Base-by-base conservation (phyloP, 2,888 invertebrate genomes). In the Drosophila nr. fundita region DNA sequence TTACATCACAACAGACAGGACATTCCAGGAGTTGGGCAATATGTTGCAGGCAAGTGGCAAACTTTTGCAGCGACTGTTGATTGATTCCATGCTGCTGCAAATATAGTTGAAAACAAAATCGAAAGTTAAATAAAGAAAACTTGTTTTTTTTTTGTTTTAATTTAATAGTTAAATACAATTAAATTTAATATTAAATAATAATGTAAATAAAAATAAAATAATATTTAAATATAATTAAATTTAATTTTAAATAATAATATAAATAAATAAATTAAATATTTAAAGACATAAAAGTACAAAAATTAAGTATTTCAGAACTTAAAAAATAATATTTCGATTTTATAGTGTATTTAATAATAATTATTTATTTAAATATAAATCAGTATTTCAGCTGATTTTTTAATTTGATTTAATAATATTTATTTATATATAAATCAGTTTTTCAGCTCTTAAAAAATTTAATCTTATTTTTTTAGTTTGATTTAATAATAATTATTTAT, bases 1-100 rank as follows among this genome's bases (percentile, higher is more conserved):
- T 91, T 84, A 93, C 93, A 91, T 94, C 94, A 76, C 94, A 91
- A 85, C 94, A 94, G 73, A 94, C 93, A 73, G 94, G 94, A 91
- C 94, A 94, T 87, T 94, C 94, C 82, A 94, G 90, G 78, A 94
- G 91, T 87, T 93, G 93, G 76, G 94, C 91, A 78, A 93, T 92
- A 77, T 93, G 92, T 90, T 93, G 93, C 74, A 94, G 91, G 90
- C 93, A 94, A 71, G 92, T 91, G 60, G 93, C 93, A 87, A 94
- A 93, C 87, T 93, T 93, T 89, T 94, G 93, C 76, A 94, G 87
- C 78, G 93, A 93, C 78, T 92, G 92, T 80, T 93, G 92, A 91
- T 92, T 92, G 75, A 92, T 90, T 76, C 87, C 87, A 77, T 92
- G 87, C 61, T 90, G 90, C 87, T 89, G 91, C 64, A 79, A 76